Conservation (phyloP, 2,888 invertebrate genomes). For the Campoplex nolae region DNA sequence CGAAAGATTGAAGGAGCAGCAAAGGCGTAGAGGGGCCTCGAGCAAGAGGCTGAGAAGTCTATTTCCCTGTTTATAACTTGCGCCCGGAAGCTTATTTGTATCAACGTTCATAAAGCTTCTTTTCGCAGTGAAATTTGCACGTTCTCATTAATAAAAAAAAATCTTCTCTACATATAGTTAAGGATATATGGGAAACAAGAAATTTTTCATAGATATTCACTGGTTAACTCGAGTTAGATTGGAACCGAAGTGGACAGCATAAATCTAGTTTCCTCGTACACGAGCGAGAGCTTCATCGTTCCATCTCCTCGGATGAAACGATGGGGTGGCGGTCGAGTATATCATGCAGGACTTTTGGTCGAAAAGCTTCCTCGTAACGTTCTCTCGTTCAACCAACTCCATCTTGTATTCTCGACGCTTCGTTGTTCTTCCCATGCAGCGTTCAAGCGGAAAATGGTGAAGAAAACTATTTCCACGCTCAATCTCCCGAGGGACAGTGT, state of each 20-base stretch:
- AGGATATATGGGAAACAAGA: neutral
- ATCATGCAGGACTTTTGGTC: conserved; percentile 10
- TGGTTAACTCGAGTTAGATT: conserved; percentile 17
- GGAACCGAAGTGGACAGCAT: conserved; percentile 23
- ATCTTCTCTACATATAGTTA: neutral
- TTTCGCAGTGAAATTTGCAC: neutral
- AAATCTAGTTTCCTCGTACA: conserved; percentile 49
- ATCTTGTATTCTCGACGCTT: neutral
- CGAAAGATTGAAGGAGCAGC: conserved; percentile 5
- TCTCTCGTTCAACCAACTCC: conserved; percentile 2
- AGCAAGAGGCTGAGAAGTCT: conserved; percentile 51
- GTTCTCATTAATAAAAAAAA: neutral
- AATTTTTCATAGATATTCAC: neutral
- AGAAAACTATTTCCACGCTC: conserved; percentile 76
- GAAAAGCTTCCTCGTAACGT: neutral
- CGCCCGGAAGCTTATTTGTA: conserved; percentile 18
- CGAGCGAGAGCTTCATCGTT: neutral
- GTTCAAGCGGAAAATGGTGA: conserved; percentile 77
- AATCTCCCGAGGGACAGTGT: conserved; percentile 58
- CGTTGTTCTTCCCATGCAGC: conserved; percentile 34
- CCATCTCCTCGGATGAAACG: neutral
- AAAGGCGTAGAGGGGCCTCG: neutral
- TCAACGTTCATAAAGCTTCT: conserved; percentile 1
- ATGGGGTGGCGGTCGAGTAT: neutral
- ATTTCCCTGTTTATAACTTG: conserved; percentile 66